Percentiles rank a stretch among this genome's conserved stretches.
These are phyloP conservation scores for Drosophila imparisetae DNA, from an alignment of 2,888 invertebrate genomes.

Conservation along the genomic window DNA sequence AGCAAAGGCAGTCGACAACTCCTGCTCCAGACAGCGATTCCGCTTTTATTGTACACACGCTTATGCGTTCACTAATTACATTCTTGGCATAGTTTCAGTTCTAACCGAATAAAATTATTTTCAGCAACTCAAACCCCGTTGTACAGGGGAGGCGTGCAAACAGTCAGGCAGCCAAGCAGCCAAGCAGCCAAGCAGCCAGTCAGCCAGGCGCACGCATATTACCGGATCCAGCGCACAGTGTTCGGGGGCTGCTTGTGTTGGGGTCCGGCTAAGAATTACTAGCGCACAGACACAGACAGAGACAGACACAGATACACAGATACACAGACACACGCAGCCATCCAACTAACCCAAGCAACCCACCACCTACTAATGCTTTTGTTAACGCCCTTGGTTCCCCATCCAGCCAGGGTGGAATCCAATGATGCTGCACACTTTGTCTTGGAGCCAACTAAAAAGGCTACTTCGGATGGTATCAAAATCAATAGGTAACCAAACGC, in stretches of 20 bases:
- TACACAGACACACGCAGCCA: constrained; percentile 6
- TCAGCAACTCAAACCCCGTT: constrained; percentile 64
- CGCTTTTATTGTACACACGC: constrained; percentile 67
- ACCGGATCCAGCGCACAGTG: constrained; percentile 32
- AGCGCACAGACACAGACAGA: constrained; percentile 19
- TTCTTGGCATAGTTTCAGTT: constrained; percentile 97
- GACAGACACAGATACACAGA: constrained; percentile 3
- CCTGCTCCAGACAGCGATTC: constrained; percentile 35
- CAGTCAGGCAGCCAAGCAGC: neutral
- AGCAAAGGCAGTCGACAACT: constrained; percentile 6
- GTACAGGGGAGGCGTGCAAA: neutral
- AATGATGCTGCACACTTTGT: constrained; percentile 24
- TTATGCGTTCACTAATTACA: constrained; percentile 93
- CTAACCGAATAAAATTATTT: constrained; percentile 83
- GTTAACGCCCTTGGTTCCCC: constrained; percentile 16
- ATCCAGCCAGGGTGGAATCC: constrained; percentile 24
- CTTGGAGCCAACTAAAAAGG: neutral
- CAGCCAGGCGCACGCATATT: constrained; percentile 50
- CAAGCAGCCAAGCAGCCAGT: neutral
- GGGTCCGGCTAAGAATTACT: constrained; percentile 48
- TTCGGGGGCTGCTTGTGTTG: constrained; percentile 21
- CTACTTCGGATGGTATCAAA: neutral
- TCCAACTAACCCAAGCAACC: constrained; percentile 17
- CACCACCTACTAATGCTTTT: constrained; percentile 30
- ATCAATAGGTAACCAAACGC: constrained; percentile 7